These are phyloP conservation scores for Cinara cedri DNA, from an alignment of 2,888 invertebrate genomes.

Conservation along the genomic window DNA sequence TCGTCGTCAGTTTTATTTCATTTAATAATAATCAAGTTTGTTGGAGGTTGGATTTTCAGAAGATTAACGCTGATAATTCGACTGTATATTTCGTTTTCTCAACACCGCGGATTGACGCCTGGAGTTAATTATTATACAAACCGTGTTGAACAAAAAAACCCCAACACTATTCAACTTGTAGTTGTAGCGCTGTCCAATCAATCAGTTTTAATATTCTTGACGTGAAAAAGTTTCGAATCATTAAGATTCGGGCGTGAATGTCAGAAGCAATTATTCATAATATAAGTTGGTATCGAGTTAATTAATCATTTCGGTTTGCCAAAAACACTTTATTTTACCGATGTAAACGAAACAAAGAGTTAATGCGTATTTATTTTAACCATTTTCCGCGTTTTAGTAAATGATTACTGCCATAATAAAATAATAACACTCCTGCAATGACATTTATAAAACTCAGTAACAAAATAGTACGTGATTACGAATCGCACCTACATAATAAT, in stretches of 20 bases:
- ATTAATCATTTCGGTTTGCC: slow-evolving; percentile 46
- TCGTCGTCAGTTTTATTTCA: not conserved
- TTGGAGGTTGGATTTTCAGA: not conserved
- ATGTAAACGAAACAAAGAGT: slow-evolving; percentile 27
- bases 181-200: not conserved
- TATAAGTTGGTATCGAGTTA: slow-evolving; percentile 35
- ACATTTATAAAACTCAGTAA: not conserved
- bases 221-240: slow-evolving; percentile 48
- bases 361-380: slow-evolving; percentile 19
- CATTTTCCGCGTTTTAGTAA: slow-evolving; percentile 14
- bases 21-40: not conserved
- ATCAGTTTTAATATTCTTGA: slow-evolving; percentile 32
- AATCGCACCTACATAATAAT: too few species aligned
- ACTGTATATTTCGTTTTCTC: not conserved
- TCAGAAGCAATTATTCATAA: slow-evolving; percentile 31
- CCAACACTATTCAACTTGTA: not conserved
- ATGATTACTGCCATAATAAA: not conserved
- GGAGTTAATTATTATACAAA: slow-evolving; percentile 23
- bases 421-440: not conserved
- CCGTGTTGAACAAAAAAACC: not conserved
- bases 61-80: not conserved
- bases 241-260: slow-evolving; percentile 33
- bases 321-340: slow-evolving; percentile 26
- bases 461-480: too few species aligned
- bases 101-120: not conserved